A percentile compares a stretch with the other conserved stretches of the same genome.
Conservation (phyloP, 2,113 vertebrate species). For the Synodontis membranacea region DNA sequence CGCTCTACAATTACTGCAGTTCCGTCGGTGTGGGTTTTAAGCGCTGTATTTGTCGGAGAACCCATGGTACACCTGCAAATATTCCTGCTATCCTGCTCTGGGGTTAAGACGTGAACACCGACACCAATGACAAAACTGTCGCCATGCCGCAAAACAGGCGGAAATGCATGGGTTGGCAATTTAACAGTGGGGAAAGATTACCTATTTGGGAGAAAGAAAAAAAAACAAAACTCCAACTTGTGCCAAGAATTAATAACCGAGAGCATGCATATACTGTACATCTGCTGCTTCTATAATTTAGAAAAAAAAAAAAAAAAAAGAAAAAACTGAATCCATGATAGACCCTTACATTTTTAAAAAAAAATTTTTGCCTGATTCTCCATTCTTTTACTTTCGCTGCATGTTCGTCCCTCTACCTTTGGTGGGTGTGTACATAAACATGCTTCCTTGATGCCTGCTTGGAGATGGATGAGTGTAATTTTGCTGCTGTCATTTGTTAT, state of each 20-base stretch:
- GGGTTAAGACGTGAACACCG: neutral
- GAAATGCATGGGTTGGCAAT: neutral
- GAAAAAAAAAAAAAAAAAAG: neutral
- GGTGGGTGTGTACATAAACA: conserved; percentile 26
- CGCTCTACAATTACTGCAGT: conserved; percentile 69
- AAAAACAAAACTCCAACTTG: neutral
- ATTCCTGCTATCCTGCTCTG: conserved; percentile 40
- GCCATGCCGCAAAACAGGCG: neutral
- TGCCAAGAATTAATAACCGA: neutral
- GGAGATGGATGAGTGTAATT: conserved; percentile 74
- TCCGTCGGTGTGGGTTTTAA: conserved; percentile 53
- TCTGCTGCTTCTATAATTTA: neutral
- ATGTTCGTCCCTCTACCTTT: neutral
- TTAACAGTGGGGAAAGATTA: neutral
- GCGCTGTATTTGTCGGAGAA: conserved; percentile 35
- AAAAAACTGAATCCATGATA: conserved; percentile 26
- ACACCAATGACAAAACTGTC: neutral
- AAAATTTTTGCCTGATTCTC: neutral
- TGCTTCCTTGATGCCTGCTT: conserved; percentile 39
- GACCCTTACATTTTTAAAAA: neutral
- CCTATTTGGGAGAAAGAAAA: too few relatives aligned
- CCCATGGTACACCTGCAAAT: conserved; percentile 59
- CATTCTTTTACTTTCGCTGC: neutral
- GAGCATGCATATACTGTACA: neutral
- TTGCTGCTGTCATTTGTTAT: conserved; percentile 68